Evolutionary conservation across 2,113 vertebrate species (phyloP), one percentile per base, ranked within the genome.

Genomic region (Phyllostomus discolor): DNA sequence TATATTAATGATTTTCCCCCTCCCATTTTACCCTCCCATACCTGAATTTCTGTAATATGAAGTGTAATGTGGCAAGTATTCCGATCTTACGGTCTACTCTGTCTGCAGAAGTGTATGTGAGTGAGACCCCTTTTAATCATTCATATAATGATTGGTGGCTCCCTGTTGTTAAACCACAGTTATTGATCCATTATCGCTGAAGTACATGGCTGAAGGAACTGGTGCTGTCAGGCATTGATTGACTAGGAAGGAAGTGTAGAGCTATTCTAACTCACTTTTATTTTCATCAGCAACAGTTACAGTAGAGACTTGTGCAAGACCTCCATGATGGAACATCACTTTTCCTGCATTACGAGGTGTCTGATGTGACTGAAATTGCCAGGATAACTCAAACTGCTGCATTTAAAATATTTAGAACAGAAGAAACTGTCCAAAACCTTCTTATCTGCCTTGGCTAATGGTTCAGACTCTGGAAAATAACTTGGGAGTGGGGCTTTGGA

Each of bases 101-200:
- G 90, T 96, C 96, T 97, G 90, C 96, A 98, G 97, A 92, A 76
- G 91, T 95, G 72, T 95, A 87, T 95, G 96, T 88, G 96, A 97
- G 96, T 83, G 96, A 97, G 96, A 96, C 95, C 85, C 90, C 38
- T 98, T 98, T 98, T 98, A 97, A 95, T 98, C 98, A 98, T 97
- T 98, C 96, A 19, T 97, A 97, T 43, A 84, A 96, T 98, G 97
- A 98, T 98, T 97, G 98, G 96, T 91, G 93, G 95, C 97, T 98
- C 98, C 94, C 94, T 97, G 96, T 98, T 98, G 97, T 98, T 98
- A 98, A 98, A 98, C 97, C 96, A 97, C 97, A 96, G 52, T 97
- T 98, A 98, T 98, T 98, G 98, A 98, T 98, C 97, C 96, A 95
- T 97, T 96, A 94, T 96, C 80, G 73, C 96, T 97, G 98, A 96